phyloP scores from a whole-genome alignment of 2,797 vertebrate genomes.

The Sebastes matsubarae region DNA sequence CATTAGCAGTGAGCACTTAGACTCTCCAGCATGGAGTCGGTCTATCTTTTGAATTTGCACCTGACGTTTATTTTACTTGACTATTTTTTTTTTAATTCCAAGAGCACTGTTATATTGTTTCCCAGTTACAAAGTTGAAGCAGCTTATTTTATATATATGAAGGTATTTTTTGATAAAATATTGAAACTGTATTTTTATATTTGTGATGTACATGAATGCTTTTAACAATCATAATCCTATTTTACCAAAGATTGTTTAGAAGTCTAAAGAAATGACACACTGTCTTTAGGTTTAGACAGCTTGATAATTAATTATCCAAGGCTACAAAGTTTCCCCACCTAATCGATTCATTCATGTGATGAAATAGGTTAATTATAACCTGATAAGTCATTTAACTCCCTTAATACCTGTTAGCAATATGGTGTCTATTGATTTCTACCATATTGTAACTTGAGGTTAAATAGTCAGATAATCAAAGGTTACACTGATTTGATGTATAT shows the following conservation, averaged over 20 bases:
- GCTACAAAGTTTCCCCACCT: neutral
- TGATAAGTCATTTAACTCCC: neutral
- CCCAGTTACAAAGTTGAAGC: constrained; percentile 53
- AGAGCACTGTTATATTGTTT: constrained; percentile 68
- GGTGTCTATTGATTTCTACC: neutral
- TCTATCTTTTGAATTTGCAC: constrained; percentile 74
- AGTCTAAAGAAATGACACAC: neutral
- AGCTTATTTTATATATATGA: constrained; percentile 46
- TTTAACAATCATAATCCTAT: constrained; percentile 42
- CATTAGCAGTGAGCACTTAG: constrained; percentile 67
- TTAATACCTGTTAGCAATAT: neutral
- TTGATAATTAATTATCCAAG: neutral
- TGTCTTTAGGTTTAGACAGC: constrained; percentile 4
- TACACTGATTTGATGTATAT: neutral
- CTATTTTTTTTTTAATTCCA: constrained; percentile 19
- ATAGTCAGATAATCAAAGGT: neutral
- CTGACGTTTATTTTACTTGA: constrained; percentile 66
- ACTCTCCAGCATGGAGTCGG: constrained; percentile 31
- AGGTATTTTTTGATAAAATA: constrained; percentile 50
- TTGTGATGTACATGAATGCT: constrained; percentile 36
- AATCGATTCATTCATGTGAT: neutral
- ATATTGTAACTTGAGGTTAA: neutral
- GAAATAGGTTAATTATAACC: neutral
- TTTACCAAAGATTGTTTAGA: constrained; percentile 66
- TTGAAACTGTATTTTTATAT: constrained; percentile 57